Evolutionary conservation across 1,140 invertebrate genomes (phyloP).

Genomic region (Notospermus geniculatus): DNA sequence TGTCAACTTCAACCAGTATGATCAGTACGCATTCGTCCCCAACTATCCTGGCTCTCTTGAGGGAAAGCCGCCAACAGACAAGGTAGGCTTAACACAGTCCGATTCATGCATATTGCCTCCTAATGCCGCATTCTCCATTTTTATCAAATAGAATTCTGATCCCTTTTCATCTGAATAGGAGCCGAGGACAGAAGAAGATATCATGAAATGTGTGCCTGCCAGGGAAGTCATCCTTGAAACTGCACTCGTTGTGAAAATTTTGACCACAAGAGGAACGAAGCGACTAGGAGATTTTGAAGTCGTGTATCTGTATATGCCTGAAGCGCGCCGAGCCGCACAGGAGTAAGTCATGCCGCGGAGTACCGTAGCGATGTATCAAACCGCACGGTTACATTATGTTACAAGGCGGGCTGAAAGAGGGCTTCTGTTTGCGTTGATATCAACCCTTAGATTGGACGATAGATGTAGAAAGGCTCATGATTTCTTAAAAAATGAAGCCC

Average conservation of each 20-base stretch:
- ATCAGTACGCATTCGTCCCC: slow-evolving; percentile 58
- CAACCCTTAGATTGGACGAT: too few species aligned
- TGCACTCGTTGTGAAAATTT: slow-evolving; percentile 50
- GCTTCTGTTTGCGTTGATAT: too few species aligned
- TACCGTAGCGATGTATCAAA: too few species aligned
- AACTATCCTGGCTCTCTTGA: slow-evolving; percentile 57
- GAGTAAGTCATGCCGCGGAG: background rate
- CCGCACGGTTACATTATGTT: too few species aligned
- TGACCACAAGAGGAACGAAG: slow-evolving; percentile 48
- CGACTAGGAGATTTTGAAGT: slow-evolving; percentile 53
- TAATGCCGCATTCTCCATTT: slow-evolving; percentile 2
- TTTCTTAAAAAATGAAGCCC: too few species aligned
- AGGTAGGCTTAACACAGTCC: too few species aligned
- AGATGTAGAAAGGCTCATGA: too few species aligned
- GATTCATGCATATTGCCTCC: too few species aligned
- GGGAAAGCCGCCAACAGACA: slow-evolving; percentile 49
- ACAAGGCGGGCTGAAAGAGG: too few species aligned
- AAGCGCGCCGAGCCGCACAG: slow-evolving; percentile 32
- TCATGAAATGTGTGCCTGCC: background rate
- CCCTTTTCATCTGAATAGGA: too few species aligned
- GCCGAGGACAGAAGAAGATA: background rate
- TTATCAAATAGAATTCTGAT: too few species aligned
- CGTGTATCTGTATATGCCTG: slow-evolving; percentile 49
- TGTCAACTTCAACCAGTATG: slow-evolving; percentile 55
- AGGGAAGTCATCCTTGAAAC: slow-evolving; percentile 32